Evolutionary conservation across 2,113 vertebrate genomes (phyloP), one percentile per base, ranked within the genome.

Genomic region (Bettongia penicillata): DNA sequence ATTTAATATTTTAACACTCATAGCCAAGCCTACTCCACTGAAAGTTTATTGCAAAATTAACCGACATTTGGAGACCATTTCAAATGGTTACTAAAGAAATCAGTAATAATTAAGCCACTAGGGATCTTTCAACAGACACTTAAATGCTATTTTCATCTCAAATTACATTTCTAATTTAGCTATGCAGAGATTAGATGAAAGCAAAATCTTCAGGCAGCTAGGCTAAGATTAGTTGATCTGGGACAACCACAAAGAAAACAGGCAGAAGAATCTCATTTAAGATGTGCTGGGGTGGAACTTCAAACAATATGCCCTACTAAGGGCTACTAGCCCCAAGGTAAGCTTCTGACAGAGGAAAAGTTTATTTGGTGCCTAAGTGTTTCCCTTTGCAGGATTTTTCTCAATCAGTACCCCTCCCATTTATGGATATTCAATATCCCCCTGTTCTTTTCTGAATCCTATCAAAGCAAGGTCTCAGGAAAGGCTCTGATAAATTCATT

Each of bases 71-170:
- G 97, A 89, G 93, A 55, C 48, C 94, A 92, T 95, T 95, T 61
- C 95, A 94, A 95, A 57, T 94, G 89, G 89, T 95, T 97, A 94
- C 94, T 53, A 91, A 95, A 96, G 96, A 93, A 94, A 77, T 89
- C 91, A 93, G 95, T 53, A 53, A 97, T 97, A 97, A 98, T 98
- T 97, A 98, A 97, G 95, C 94, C 95, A 95, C 57, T 53, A 94
- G 93, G 92, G 93, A 97, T 94, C 97, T 97, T 84, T 97, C 96
- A 94, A 89, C 96, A 49, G 55, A 92, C 94, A 94, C 28, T 91
- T 97, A 90, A 57, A 22, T 68, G 93, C 48, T 94, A 95, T 96
- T 96, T 97, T 96, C 89, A 95, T 96, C 93, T 97, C 94, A 97
- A 96, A 97, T 12, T 95, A 53, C 93, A 96, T 93, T 97, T 96